phyloP scores from a whole-genome alignment of 2,113 vertebrate genomes.

The Esox niger region DNA sequence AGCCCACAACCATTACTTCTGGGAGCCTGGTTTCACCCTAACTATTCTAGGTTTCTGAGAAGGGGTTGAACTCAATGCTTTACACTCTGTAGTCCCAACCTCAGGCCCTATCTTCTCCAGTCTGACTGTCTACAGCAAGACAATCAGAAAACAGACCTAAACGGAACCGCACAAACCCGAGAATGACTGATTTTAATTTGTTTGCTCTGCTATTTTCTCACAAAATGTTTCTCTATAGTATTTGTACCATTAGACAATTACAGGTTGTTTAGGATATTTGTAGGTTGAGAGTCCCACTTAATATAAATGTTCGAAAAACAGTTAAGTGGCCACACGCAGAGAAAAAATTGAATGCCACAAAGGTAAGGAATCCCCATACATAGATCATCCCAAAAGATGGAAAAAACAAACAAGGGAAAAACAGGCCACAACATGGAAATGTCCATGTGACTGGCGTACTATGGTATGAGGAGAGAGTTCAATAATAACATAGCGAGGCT shows the following conservation, averaged over 20 bases:
- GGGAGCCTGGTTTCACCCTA: not conserved
- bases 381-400: constrained; percentile 27
- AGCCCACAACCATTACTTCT: constrained; percentile 2
- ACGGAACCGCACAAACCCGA: constrained; percentile 23
- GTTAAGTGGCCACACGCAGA: not conserved
- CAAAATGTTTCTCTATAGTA: constrained; percentile 24
- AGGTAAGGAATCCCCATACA: not conserved
- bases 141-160: constrained; percentile 24
- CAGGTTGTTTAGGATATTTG: no score
- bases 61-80: not conserved
- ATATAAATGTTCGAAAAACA: not conserved
- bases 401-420: constrained; percentile 22
- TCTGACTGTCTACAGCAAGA: constrained; percentile 49
- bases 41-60: not conserved
- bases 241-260: constrained; percentile 12
- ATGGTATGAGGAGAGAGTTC: constrained; percentile 7
- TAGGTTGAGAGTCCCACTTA: not conserved
- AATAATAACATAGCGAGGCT: constrained; percentile 22
- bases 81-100: constrained; percentile 7
- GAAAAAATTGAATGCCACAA: constrained; percentile 15
- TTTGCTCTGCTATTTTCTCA: constrained; percentile 24
- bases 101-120: constrained; percentile 23
- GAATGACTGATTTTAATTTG: constrained; percentile 19
- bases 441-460: constrained; percentile 4
- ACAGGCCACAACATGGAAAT: constrained; percentile 12